These are phyloP conservation scores for Stomatorhinus ivindoensis DNA, from an alignment of 2,113 vertebrate genomes.

Conservation along the genomic window DNA sequence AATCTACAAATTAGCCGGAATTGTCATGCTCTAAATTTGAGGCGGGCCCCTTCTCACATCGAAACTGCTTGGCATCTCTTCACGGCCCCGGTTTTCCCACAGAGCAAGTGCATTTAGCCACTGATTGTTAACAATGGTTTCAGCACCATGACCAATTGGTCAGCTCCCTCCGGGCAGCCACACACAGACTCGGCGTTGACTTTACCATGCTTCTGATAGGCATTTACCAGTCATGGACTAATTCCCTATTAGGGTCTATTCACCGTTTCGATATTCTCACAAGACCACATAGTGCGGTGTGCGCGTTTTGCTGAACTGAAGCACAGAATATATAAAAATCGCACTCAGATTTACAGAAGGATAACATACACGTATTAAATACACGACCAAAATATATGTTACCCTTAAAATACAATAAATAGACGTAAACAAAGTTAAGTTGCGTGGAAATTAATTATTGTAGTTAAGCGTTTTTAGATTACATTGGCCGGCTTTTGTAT, in stretches of 20 bases:
- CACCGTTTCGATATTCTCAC: conserved; percentile 68
- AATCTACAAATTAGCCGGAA: conserved; percentile 81
- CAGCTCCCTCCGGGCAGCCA: conserved; percentile 65
- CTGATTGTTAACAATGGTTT: conserved; percentile 65
- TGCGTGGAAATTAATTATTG: background rate
- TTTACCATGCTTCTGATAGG: conserved; percentile 67
- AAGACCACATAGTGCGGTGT: conserved; percentile 73
- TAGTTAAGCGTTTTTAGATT: background rate
- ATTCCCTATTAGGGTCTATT: conserved; percentile 79
- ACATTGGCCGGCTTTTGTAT: background rate
- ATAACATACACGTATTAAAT: background rate
- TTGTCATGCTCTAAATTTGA: conserved; percentile 79
- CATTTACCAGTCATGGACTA: conserved; percentile 83
- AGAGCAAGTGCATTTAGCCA: conserved; percentile 63
- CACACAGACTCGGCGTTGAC: conserved; percentile 64
- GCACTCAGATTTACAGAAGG: background rate
- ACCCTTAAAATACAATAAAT: background rate
- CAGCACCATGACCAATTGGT: conserved; percentile 79
- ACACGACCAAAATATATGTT: background rate
- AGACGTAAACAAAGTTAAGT: background rate
- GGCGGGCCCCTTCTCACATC: conserved; percentile 71
- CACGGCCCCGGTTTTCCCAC: conserved; percentile 70
- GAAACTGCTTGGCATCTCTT: conserved; percentile 63
- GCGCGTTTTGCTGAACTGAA: conserved; percentile 44
- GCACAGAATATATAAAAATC: background rate